Percentiles rank a stretch among this genome's conserved stretches.
Conservation (phyloP, 23 tunicate species). For the Ciona savignyi region DNA sequence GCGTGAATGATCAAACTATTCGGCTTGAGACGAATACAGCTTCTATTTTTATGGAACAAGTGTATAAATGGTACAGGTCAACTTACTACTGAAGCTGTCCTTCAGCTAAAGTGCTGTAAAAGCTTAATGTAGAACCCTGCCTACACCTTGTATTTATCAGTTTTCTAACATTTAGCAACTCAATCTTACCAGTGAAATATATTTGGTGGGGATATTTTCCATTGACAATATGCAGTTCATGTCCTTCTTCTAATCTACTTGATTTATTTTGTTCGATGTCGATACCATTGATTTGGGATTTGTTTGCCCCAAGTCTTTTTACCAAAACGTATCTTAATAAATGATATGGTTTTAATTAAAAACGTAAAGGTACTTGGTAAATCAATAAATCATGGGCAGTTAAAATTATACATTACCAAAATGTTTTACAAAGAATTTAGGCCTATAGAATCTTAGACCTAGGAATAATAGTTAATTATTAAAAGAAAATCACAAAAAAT, state of each 20-base stretch:
- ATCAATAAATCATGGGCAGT: no score
- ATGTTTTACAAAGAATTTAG: no score
- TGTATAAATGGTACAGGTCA: no score
- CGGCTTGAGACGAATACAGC: no score
- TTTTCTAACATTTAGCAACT: neutral
- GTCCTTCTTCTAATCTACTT: constrained; percentile 22
- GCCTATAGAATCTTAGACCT: neutral
- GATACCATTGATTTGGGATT: constrained; percentile 75
- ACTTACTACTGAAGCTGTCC: neutral
- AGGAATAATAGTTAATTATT: neutral
- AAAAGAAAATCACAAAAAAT: neutral
- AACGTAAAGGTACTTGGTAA: no score
- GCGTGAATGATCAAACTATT: no score
- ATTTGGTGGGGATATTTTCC: constrained; percentile 68
- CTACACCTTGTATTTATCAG: neutral
- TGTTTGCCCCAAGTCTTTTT: constrained; percentile 61
- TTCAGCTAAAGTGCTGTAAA: neutral
- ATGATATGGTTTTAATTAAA: no score
- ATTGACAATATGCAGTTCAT: constrained; percentile 41
- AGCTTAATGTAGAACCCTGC: neutral
- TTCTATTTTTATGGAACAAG: no score
- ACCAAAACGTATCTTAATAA: constrained; percentile 65
- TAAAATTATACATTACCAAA: no score
- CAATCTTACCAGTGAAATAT: constrained; percentile 7
- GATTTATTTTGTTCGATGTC: constrained; percentile 35